Evolutionary conservation across 92 coral and sea anemone genomes (phyloP).

Genomic region (Plumapathes pennacea): DNA sequence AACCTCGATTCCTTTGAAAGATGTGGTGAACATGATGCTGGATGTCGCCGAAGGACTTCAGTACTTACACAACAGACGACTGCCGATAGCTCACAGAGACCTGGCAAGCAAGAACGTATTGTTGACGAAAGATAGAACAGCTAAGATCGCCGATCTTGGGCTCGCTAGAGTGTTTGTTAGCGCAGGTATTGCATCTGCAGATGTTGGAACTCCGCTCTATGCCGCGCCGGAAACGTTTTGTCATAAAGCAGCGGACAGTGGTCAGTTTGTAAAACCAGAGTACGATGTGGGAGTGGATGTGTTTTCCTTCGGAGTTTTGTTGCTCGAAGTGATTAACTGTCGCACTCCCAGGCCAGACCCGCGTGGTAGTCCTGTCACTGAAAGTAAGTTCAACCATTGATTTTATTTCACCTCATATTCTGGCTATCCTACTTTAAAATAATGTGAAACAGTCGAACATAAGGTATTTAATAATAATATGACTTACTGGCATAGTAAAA

Average conservation of each 20-base stretch:
- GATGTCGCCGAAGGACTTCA: constrained; percentile 69
- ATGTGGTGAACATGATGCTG: constrained; percentile 38
- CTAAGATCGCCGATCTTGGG: constrained; percentile 83
- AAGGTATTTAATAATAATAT: too few species aligned
- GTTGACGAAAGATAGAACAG: constrained; percentile 38
- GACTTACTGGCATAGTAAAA: too few species aligned
- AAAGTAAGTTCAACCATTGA: too few species aligned
- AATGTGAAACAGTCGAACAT: too few species aligned
- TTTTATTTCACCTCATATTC: too few species aligned
- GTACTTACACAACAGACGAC: constrained; percentile 53
- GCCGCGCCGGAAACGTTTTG: constrained; percentile 80
- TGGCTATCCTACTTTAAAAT: too few species aligned
- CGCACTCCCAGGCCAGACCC: constrained; percentile 64
- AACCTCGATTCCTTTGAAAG: constrained; percentile 24
- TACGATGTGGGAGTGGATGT: constrained; percentile 50
- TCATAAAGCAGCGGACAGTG: too few species aligned
- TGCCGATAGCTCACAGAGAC: constrained; percentile 72
- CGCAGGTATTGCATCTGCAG: constrained; percentile 58
- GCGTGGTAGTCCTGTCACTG: constrained; percentile 45
- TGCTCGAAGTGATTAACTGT: constrained; percentile 64
- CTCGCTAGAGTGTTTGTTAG: constrained; percentile 67
- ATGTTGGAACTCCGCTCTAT: constrained; percentile 77
- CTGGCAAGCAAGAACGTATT: constrained; percentile 72
- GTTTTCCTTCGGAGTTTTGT: constrained; percentile 74
- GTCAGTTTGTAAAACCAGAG: constrained; percentile 33